phyloP scores from a whole-genome alignment of 2,113 vertebrate genomes.

The Spea multiplicata region DNA sequence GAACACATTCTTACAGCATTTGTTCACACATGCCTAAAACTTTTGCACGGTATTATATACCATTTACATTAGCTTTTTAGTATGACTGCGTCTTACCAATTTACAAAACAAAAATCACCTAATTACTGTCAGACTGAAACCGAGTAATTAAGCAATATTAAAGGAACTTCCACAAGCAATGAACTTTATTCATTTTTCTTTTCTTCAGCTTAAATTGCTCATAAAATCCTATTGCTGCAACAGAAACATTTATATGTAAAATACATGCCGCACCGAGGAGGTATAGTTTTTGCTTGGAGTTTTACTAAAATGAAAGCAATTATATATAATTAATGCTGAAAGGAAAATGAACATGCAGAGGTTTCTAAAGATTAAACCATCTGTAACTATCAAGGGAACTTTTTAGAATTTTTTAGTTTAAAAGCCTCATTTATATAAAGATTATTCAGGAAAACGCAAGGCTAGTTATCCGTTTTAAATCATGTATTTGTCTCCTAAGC shows the following conservation, averaged over 20 bases:
- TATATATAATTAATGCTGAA: slow-evolving; percentile 71
- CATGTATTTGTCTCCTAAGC: slow-evolving; percentile 40
- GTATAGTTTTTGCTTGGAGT: slow-evolving; percentile 56
- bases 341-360: slow-evolving; percentile 65
- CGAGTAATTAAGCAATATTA: slow-evolving; percentile 69
- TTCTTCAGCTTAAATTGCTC: neutral
- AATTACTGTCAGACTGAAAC: slow-evolving; percentile 71
- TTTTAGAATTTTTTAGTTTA: slow-evolving; percentile 55
- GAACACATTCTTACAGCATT: too few species aligned
- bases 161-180: slow-evolving; percentile 49
- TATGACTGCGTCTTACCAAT: slow-evolving; percentile 51
- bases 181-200: neutral
- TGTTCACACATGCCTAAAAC: too few species aligned
- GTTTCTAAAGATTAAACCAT: slow-evolving; percentile 68
- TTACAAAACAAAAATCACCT: slow-evolving; percentile 66
- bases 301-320: slow-evolving; percentile 59
- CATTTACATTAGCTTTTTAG: slow-evolving; percentile 50
- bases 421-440: slow-evolving; percentile 43
- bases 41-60: neutral
- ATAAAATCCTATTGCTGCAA: slow-evolving; percentile 10
- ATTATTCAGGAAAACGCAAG: slow-evolving; percentile 46
- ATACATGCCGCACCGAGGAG: slow-evolving; percentile 25
- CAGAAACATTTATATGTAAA: slow-evolving; percentile 16
- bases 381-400: slow-evolving; percentile 64
- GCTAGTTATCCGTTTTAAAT: slow-evolving; percentile 43